phyloP scores from a whole-genome alignment of 2,888 invertebrate species.

The Serrognathus titanus region DNA sequence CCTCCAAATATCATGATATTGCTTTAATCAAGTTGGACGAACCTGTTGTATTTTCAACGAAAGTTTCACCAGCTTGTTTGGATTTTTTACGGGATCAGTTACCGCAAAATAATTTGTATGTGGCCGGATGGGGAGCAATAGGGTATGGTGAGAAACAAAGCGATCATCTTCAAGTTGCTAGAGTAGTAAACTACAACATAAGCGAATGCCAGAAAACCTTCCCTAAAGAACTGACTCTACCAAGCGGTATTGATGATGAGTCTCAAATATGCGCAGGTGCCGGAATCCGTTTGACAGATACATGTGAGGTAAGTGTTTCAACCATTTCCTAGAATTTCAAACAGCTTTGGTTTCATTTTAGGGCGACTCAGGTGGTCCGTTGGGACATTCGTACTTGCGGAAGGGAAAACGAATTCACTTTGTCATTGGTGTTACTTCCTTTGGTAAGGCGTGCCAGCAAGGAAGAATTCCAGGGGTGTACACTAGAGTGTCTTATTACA shows the following conservation, averaged over 20 bases:
- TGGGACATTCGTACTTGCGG: background rate
- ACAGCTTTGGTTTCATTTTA: too few species aligned
- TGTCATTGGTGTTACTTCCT: too few species aligned
- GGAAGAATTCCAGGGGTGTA: too few species aligned
- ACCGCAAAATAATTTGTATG: constrained; percentile 33
- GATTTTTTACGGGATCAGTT: constrained; percentile 13
- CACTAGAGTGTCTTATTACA: too few species aligned
- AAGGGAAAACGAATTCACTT: background rate
- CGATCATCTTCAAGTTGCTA: constrained; percentile 48
- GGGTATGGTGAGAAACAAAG: constrained; percentile 32
- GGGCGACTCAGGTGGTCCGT: too few species aligned
- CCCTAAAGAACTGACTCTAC: background rate
- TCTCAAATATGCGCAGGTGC: background rate
- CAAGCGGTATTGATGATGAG: background rate
- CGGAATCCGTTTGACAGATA: too few species aligned
- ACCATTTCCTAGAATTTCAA: too few species aligned
- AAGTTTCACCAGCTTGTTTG: constrained; percentile 51
- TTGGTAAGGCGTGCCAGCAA: too few species aligned
- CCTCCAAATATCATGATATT: constrained; percentile 52
- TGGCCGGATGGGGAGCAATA: constrained; percentile 51
- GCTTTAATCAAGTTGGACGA: constrained; percentile 49
- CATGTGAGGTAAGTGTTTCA: too few species aligned
- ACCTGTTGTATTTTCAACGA: constrained; percentile 41
- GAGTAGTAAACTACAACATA: constrained; percentile 39
- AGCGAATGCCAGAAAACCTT: background rate